Evolutionary conservation across 2,113 vertebrate genomes (phyloP), one percentile per base, ranked within the genome.

Genomic region (Sterna hirundo): DNA sequence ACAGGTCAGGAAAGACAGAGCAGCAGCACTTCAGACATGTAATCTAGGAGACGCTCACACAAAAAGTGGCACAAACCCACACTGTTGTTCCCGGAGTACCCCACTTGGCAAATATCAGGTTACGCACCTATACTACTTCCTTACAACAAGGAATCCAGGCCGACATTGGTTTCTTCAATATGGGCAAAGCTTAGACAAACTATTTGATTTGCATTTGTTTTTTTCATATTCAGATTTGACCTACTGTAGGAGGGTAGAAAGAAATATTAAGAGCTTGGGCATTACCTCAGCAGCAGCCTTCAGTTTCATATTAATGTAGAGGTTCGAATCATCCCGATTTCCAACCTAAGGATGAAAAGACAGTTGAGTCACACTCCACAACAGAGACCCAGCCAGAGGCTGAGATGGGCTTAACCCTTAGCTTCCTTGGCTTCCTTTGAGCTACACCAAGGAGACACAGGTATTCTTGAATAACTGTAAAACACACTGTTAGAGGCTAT

Each of bases 271-370:
- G 49, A 80, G 42, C 44, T 58, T 27, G 46, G 78, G 72, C 17
- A 87, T 97, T 98, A 99, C 99, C 99, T 99, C 99, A 70, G 98
- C 98, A 92, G 99, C 99, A 93, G 99, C 99, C 95, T 99, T 99
- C 94, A 99, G 93, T 97, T 99, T 99, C 99, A 99, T 98, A 82
- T 98, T 99, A 97, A 99, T 99, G 97, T 99, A 99, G 90, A 99
- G 98, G 97, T 99, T 99, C 18, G 99, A 99, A 97, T 99, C 99
- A 82, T 99, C 99, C 54, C 99, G 97, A 97, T 99, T 97, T 89
- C 99, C 99, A 97, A 99, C 99, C 99, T 99, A 97, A 88, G 57
- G 94, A 90, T 89, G 75, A 64, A 97, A 94, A 95, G 60, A 96
- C 26, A 95, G 34, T 61, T n/a, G n/a, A 79, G 75, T 86, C 66